Evolutionary conservation across 1,140 invertebrate genomes (phyloP).

Genomic region (Drosophila repleta): DNA sequence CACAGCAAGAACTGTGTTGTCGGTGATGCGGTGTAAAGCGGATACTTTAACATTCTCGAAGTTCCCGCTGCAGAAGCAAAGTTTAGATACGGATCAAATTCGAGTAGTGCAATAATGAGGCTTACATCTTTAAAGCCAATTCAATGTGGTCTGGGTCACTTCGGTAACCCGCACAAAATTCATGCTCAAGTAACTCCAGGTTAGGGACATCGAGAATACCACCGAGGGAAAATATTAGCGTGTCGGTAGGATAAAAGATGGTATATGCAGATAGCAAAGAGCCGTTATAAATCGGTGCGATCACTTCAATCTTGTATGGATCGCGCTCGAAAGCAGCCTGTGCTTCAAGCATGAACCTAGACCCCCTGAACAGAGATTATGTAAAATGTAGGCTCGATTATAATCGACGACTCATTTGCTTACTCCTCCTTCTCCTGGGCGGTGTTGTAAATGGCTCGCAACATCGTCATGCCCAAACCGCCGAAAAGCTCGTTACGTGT

Average conservation of each 20-base stretch:
- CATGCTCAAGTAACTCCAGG: background rate
- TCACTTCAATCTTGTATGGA: no score
- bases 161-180: background rate
- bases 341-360: no score
- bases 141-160: background rate
- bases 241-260: background rate
- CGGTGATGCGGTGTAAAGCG: conserved; percentile 36
- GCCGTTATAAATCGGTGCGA: no score
- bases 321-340: no score
- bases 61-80: conserved; percentile 36
- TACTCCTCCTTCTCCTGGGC: no score
- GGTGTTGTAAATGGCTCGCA: no score
- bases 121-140: background rate
- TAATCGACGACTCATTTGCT: no score
- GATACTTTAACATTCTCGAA: conserved; percentile 51
- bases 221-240: background rate
- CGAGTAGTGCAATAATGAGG: background rate
- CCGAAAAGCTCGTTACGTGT: no score
- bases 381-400: no score
- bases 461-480: no score
- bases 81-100: background rate
- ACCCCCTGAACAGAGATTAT: no score
- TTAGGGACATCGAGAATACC: background rate
- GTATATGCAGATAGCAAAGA: background rate
- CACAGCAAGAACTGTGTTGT: no score